Percentiles rank a stretch among this genome's conserved stretches.
Conservation (phyloP, 2,888 invertebrate species). For the Nephrotoma appendiculata region DNA sequence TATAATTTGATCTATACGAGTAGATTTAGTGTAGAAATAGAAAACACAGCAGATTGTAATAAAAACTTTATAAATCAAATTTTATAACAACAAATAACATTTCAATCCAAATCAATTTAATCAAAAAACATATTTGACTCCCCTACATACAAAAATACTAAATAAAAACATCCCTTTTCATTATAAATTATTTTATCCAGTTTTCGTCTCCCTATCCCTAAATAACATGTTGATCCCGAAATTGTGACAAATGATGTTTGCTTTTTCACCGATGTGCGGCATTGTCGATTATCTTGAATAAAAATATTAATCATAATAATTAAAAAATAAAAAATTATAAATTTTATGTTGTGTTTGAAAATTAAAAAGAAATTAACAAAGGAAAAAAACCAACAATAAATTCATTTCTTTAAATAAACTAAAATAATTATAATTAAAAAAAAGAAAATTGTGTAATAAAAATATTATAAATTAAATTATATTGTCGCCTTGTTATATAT, state of each 20-base stretch:
- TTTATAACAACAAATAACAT: background rate
- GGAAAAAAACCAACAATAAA: background rate
- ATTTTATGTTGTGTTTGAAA: background rate
- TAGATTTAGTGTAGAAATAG: background rate
- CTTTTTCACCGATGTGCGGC: background rate
- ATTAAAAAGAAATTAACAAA: background rate
- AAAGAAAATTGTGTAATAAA: background rate
- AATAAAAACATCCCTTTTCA: background rate
- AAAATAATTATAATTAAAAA: background rate
- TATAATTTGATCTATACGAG: background rate
- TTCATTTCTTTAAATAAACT: background rate
- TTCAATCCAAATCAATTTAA: background rate
- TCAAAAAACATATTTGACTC: background rate
- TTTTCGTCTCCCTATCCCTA: background rate
- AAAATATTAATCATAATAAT: background rate
- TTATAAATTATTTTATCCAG: background rate
- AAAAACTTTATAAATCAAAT: background rate
- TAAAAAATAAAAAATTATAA: background rate
- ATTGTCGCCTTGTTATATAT: slow-evolving; percentile 2
- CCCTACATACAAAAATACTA: background rate
- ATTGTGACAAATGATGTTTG: background rate
- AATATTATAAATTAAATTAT: slow-evolving; percentile 1
- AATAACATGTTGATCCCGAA: background rate
- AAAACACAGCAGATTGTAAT: too few species aligned
- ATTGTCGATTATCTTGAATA: background rate